A percentile compares a stretch with the other conserved stretches of the same genome.
Evolutionary conservation across 2,888 invertebrate genomes (phyloP).

Genomic region (Microplitis deprimator): DNA sequence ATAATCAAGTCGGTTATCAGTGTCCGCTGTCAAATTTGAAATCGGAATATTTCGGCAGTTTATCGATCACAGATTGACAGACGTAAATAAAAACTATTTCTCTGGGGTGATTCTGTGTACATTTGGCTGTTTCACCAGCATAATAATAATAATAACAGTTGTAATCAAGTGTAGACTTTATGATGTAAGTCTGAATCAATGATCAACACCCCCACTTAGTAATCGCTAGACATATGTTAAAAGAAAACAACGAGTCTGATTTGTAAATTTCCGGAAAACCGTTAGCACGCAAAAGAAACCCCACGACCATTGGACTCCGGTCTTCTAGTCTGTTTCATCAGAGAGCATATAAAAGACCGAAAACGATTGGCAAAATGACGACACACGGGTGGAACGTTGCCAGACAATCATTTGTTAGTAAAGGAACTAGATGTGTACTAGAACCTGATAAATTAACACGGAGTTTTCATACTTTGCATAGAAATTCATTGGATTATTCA

Average conservation of each 20-base stretch:
- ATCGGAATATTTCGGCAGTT: no score
- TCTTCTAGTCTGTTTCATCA: conserved; percentile 27
- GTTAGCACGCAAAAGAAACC: conserved; percentile 61
- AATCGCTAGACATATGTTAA: conserved; percentile 25
- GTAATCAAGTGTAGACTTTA: neutral
- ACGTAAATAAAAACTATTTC: no score
- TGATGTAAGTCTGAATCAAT: conserved; percentile 6
- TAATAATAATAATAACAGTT: no score
- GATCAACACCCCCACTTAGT: conserved; percentile 26
- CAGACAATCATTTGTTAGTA: conserved; percentile 29
- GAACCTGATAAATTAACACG: conserved; percentile 12
- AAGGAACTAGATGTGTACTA: conserved; percentile 26
- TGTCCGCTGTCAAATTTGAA: no score
- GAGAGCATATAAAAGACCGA: conserved; percentile 32
- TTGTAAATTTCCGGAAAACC: conserved; percentile 47
- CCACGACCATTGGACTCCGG: conserved; percentile 45
- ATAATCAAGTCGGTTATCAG: no score
- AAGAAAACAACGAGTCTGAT: conserved; percentile 40
- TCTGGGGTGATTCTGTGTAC: no score
- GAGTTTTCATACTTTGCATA: conserved; percentile 13
- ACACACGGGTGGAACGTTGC: conserved; percentile 41
- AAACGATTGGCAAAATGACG: conserved; percentile 32
- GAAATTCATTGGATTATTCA: conserved; percentile 18
- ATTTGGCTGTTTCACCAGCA: no score
- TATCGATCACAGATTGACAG: no score